Conservation (phyloP, 2,888 invertebrate species). For the Mystacides longicornis region DNA sequence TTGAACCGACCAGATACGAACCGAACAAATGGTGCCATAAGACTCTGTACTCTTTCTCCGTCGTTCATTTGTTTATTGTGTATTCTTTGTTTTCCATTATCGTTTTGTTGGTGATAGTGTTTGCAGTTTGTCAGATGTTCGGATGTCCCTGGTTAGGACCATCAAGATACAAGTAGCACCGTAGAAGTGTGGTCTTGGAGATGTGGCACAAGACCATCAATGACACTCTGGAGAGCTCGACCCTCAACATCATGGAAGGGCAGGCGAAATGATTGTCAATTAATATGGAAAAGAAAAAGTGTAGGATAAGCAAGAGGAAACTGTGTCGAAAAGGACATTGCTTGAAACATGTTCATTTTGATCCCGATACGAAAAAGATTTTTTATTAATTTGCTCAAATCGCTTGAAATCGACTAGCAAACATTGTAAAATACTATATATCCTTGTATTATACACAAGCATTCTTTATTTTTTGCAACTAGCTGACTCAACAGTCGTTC, state of each 20-base stretch:
- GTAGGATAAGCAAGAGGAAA: constrained; percentile 18
- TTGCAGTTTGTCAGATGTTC: constrained; percentile 62
- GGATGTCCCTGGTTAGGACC: constrained; percentile 64
- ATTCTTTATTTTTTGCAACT: too few relatives aligned
- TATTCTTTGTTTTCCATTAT: constrained; percentile 56
- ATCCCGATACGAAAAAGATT: constrained; percentile 38
- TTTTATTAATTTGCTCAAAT: constrained; percentile 34
- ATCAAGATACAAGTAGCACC: constrained; percentile 51
- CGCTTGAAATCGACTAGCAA: background rate
- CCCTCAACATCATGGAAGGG: constrained; percentile 32
- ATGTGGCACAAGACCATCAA: constrained; percentile 50
- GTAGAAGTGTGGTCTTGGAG: constrained; percentile 50
- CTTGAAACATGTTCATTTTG: constrained; percentile 45
- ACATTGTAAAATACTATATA: too few relatives aligned
- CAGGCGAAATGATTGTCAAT: constrained; percentile 24
- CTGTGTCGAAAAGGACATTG: constrained; percentile 19
- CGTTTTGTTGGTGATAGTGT: constrained; percentile 50
- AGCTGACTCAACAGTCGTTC: too few relatives aligned
- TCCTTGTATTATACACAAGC: too few relatives aligned
- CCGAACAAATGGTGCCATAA: constrained; percentile 75
- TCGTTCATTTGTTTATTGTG: constrained; percentile 64
- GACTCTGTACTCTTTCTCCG: constrained; percentile 67
- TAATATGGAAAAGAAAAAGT: constrained; percentile 14
- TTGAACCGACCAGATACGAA: constrained; percentile 61
- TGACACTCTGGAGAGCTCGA: constrained; percentile 48